A percentile compares a stretch with the other conserved stretches of the same genome.
Evolutionary conservation across 2,888 invertebrate genomes (phyloP).

Genomic region (Rhagonycha fulva): DNA sequence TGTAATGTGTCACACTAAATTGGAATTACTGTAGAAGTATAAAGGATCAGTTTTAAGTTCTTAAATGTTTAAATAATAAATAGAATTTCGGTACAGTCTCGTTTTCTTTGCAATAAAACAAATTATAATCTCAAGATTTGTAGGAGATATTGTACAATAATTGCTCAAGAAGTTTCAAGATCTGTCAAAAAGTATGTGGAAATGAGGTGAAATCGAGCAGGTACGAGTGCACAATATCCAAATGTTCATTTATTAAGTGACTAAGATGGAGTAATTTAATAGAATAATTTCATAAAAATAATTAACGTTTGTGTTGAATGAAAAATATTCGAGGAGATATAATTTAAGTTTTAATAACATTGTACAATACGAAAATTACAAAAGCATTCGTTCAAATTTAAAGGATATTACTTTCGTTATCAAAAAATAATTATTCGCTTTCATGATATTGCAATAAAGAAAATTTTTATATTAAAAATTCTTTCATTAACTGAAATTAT

Average conservation of each 20-base stretch:
- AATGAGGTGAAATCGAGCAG: not conserved
- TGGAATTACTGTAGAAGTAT: not conserved
- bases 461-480: not conserved
- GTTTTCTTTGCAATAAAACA: not conserved
- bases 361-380: not conserved
- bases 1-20: not conserved
- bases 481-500: not conserved
- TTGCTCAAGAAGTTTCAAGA: too few relatives aligned
- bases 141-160: not conserved
- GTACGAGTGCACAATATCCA: not conserved
- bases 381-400: not conserved
- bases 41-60: not conserved
- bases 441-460: not conserved
- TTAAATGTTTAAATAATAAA: not conserved
- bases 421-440: not conserved
- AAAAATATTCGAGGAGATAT: not conserved
- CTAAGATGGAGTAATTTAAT: not conserved
- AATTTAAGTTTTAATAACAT: not conserved
- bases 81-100: not conserved
- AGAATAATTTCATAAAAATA: not conserved
- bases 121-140: not conserved
- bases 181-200: too few relatives aligned
- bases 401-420: not conserved
- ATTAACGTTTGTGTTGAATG: not conserved
- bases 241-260: not conserved